Evolutionary conservation across 2,888 invertebrate genomes (phyloP).

Genomic region (Scaptomyza tumidula): DNA sequence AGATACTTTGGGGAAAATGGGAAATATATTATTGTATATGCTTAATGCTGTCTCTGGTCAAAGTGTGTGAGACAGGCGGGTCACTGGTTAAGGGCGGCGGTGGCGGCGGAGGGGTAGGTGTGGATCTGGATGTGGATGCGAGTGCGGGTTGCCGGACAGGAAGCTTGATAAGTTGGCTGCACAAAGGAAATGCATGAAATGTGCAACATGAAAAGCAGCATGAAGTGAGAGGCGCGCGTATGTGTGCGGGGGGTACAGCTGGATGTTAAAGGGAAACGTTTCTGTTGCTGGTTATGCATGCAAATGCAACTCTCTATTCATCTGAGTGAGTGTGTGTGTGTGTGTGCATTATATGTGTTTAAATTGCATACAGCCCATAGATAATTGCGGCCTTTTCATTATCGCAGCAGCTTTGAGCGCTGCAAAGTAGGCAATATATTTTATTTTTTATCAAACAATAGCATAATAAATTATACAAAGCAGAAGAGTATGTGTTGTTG

Average conservation of each 20-base stretch:
- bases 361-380: slow-evolving; percentile 58
- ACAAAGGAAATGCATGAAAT: slow-evolving; percentile 79
- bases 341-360: slow-evolving; percentile 42
- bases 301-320: slow-evolving; percentile 42
- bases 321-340: slow-evolving; percentile 10
- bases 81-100: slow-evolving; percentile 33
- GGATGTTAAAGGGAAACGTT: slow-evolving; percentile 41
- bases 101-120: slow-evolving; percentile 30
- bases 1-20: slow-evolving; percentile 34
- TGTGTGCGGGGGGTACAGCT: background rate
- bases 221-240: background rate
- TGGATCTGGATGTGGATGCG: slow-evolving; percentile 24
- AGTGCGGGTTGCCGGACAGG: slow-evolving; percentile 64
- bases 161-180: slow-evolving; percentile 78
- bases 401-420: slow-evolving; percentile 60
- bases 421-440: slow-evolving; percentile 68
- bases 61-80: slow-evolving; percentile 18
- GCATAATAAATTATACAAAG: slow-evolving; percentile 24
- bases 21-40: slow-evolving; percentile 74
- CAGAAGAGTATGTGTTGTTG: slow-evolving; percentile 10
- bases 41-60: slow-evolving; percentile 64
- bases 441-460: slow-evolving; percentile 39
- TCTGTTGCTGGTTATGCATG: slow-evolving; percentile 49
- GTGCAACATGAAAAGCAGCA: slow-evolving; percentile 61
- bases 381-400: slow-evolving; percentile 66